phyloP scores from a whole-genome alignment of 2,113 vertebrate genomes.

The Pomatostomus ruficeps region DNA sequence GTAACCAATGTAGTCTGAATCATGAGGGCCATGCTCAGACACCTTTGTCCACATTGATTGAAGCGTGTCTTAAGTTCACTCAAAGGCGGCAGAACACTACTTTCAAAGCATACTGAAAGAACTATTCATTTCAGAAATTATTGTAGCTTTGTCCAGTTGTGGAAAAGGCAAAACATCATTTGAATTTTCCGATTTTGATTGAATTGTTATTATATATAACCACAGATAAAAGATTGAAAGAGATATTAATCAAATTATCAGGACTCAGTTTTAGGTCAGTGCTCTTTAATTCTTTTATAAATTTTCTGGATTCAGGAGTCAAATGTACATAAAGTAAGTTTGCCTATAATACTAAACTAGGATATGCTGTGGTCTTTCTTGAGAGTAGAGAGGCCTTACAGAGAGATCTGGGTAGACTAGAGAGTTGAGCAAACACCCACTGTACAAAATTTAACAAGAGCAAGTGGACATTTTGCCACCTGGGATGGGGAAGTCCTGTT shows the following conservation, averaged over 20 bases:
- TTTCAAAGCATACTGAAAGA: background rate
- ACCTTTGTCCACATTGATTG: background rate
- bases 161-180: background rate
- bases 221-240: background rate
- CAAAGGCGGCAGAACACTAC: background rate
- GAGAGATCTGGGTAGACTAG: background rate
- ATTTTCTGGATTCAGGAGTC: background rate
- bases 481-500: background rate
- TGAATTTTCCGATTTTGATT: background rate
- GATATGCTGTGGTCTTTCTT: background rate
- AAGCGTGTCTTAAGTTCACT: background rate
- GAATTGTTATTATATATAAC: background rate
- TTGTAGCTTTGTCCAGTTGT: background rate
- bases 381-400: background rate
- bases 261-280: background rate
- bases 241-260: background rate
- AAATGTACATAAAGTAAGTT: background rate
- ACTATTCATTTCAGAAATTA: background rate
- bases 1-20: background rate
- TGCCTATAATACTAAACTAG: background rate
- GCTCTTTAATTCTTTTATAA: background rate
- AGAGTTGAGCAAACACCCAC: background rate
- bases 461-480: background rate
- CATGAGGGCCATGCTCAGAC: background rate
- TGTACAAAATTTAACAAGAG: background rate